Evolutionary conservation across 2,888 invertebrate genomes (phyloP), one percentile per base, ranked within the genome.

Genomic region (Elgonia sp.): DNA sequence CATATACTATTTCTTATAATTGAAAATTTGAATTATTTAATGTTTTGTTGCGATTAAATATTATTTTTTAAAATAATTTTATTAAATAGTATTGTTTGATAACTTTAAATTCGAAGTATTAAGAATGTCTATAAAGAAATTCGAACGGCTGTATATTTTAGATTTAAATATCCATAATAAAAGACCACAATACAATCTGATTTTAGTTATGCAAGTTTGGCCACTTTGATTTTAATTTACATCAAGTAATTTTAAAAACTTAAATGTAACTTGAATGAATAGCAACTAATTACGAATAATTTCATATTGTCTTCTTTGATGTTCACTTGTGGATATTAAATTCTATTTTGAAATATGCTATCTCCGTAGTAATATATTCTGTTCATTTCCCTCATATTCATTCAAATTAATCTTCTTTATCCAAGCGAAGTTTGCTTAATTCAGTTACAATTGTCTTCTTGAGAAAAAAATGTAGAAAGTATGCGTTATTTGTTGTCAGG

Each of bases 271-370:
- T 82, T 72, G 37, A 63, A 77, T 93, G 93, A 94, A 94, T 93
- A 90, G 93, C 88, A 90, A 91, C 92, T 93, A 93, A 94, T 93
- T 93, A 92, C 93, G 93, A 93, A 92, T 93, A 93, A 93, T 93
- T 92, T 91, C 91, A 90, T 92, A 93, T 93, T 93, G 93, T 93
- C 92, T 77, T 46, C 18, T 10, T 29, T 21, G 73, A 37, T 73
- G 55, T 82, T 73, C 63, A 55, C 65, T 82, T 65, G 18, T 20
- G 29, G 55, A 73, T 82, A 60, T 18, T 62, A 50, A 73, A 63
- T 10, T 53, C 37, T n/a, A 12, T 63, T 63, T 63, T 39, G 53
- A 6, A 42, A 8, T 65, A 53, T 62, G 60, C 70, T 20, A 72
- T 55, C 72, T 82, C 29, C 5, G 29, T 29, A 55, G 37, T 40